A percentile compares a stretch with the other conserved stretches of the same genome.
These are phyloP conservation scores for Romanogobio albipinnatus DNA, from an alignment of 2,113 vertebrate species.

Conservation along the genomic window DNA sequence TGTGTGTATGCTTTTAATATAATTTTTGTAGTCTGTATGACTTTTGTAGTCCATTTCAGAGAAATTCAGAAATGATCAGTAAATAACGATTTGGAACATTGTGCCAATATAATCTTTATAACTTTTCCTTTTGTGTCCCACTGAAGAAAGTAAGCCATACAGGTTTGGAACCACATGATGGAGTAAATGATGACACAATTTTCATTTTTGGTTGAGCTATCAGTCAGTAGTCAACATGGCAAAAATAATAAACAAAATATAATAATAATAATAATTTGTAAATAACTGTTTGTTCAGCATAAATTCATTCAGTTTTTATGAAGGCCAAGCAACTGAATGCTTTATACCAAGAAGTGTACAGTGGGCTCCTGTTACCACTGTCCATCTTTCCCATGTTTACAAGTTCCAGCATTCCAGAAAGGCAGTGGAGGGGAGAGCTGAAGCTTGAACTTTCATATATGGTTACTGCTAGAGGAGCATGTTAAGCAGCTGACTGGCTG, in stretches of 20 bases:
- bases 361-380: not conserved
- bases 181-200: too few relatives aligned
- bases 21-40: too few relatives aligned
- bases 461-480: conserved; percentile 41
- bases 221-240: not conserved
- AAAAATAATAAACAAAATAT: not conserved
- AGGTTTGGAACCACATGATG: not conserved
- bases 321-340: not conserved
- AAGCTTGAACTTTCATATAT: conserved; percentile 42
- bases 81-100: not conserved
- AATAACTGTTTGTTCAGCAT: not conserved
- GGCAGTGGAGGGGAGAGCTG: conserved; percentile 13
- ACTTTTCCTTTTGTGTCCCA: not conserved
- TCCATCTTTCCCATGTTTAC: conserved; percentile 42
- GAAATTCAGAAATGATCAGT: not conserved
- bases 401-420: conserved; percentile 36
- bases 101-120: not conserved
- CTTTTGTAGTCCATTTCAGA: not conserved
- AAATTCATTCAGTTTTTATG: not conserved
- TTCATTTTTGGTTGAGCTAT: not conserved
- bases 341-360: not conserved
- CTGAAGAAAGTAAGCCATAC: not conserved
- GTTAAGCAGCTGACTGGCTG: conserved; percentile 53
- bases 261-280: not conserved
- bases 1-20: too few relatives aligned